Base-by-base conservation (phyloP, 2,797 vertebrate genomes). In the Muraenolepis orangiensis region DNA sequence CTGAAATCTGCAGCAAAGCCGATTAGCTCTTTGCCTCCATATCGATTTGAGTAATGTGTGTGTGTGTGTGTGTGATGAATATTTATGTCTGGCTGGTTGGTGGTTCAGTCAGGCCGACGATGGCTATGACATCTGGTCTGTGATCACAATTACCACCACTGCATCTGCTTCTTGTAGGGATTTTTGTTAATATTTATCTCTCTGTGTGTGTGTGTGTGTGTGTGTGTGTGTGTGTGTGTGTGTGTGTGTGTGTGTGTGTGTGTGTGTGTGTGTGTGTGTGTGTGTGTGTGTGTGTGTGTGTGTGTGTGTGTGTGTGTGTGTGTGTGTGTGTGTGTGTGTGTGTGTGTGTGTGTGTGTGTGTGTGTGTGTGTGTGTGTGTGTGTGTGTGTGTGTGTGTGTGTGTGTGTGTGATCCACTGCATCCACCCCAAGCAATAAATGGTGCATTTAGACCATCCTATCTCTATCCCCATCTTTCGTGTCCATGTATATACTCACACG, bases 361-460 rank as follows among this genome's bases (percentile, higher is more conserved):
- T 77, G 86, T 88, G 88, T 46, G 42, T 46, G 38, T 40, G 38
- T 40, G 38, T 40, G 38, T 92, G 85, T 89, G 70, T 0, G 91
- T 93, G 71, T 92, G 92, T 78, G 88, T 85, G 89, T 92, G 86
- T 89, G 71, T 0, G 70, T 38, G 32, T 23, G 14, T 70, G 69
- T 89, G 90, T 32, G 67, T 32, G 66, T 67, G 29, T 23, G 30
- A 14, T 34, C 16, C 51, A 16, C 76, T 2, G 34, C 64, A 30
- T 30, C 40, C 70, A 70, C 92, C 88, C 87, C 89, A 84, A 94
- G 94, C 93, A 94, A 85, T 88, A 85, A 88, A 90, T 93, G 91
- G 92, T 96, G 94, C 96, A 97, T 97, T 57, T 95, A 97, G 94
- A 82, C 80, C 80, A 64, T 74, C 81, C 93, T 81, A 90, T 92